A percentile compares a stretch with the other conserved stretches of the same genome.
These are phyloP conservation scores for Danaus chrysippus DNA, from an alignment of 2,888 invertebrate species.

Conservation along the genomic window DNA sequence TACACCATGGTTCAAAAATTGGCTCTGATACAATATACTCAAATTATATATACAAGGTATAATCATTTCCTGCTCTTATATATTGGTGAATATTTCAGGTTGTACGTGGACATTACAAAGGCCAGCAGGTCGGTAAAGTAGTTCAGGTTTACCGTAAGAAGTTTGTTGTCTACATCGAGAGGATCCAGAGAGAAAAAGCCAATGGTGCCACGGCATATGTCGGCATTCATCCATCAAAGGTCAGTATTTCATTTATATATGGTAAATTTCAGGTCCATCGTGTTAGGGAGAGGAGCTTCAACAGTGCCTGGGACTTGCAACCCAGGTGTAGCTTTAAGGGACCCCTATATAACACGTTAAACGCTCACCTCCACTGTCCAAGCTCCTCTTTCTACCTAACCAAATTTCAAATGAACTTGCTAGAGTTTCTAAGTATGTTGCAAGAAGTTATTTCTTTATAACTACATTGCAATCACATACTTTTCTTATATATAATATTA, in stretches of 20 bases:
- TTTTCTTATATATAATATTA: too few species aligned
- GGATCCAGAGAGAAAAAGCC: conserved; percentile 99
- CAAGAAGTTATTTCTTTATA: too few species aligned
- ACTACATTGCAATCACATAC: too few species aligned
- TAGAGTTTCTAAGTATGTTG: too few species aligned
- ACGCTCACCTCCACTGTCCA: too few species aligned
- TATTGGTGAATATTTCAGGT: conserved; percentile 78
- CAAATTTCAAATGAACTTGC: too few species aligned
- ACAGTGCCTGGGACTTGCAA: too few species aligned
- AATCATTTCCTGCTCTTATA: conserved; percentile 12
- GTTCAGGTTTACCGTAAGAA: conserved; percentile 99
- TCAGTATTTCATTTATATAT: conserved; percentile 48
- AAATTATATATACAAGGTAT: not conserved
- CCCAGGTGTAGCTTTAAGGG: too few species aligned
- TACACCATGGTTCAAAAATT: conserved; percentile 73
- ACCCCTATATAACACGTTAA: too few species aligned
- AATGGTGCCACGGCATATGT: conserved; percentile 99
- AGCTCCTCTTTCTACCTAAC: too few species aligned
- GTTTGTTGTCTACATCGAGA: conserved; percentile 98
- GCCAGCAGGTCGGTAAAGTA: conserved; percentile 99
- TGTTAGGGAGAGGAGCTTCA: too few species aligned
- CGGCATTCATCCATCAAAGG: conserved; percentile 99
- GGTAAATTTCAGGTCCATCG: conserved; percentile 82
- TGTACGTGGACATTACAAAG: conserved; percentile 98
- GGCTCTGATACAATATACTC: conserved; percentile 68